phyloP scores from a whole-genome alignment of 2,797 vertebrate species.

The Cyclopterus lumpus region DNA sequence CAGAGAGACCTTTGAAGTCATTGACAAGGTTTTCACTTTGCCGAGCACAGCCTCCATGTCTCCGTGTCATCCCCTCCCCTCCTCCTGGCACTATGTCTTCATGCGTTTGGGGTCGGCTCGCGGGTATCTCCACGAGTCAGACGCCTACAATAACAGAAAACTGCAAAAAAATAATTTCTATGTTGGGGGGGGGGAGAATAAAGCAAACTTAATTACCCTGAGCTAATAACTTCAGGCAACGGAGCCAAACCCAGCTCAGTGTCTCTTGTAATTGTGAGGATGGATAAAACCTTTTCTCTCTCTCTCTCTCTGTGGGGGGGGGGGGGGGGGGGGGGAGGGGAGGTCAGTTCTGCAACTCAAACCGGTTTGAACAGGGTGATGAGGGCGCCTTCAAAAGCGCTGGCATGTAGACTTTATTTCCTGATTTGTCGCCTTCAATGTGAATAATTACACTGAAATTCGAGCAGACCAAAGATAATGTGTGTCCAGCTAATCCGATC shows the following conservation, averaged over 20 bases:
- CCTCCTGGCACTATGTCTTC: conserved; percentile 41
- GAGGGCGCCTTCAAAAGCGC: conserved; percentile 69
- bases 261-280: conserved; percentile 80
- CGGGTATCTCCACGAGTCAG: conserved; percentile 62
- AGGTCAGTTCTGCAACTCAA: conserved; percentile 60
- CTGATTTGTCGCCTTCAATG: conserved; percentile 70
- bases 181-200: conserved; percentile 72
- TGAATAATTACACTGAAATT: conserved; percentile 80
- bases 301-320: conserved; percentile 66
- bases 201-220: conserved; percentile 83
- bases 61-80: conserved; percentile 44
- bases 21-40: conserved; percentile 44
- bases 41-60: conserved; percentile 47
- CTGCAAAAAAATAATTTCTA: conserved; percentile 66
- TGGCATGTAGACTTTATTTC: conserved; percentile 67
- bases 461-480: conserved; percentile 76
- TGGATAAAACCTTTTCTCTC: conserved; percentile 78
- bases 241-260: conserved; percentile 72
- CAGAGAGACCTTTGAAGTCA: conserved; percentile 58
- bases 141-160: conserved; percentile 62
- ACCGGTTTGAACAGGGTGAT: conserved; percentile 73
- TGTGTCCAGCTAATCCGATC: conserved; percentile 75
- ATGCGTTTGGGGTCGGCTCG: conserved; percentile 57
- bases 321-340: conserved; percentile 61
- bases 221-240: conserved; percentile 83